Evolutionary conservation across 2,797 vertebrate species (phyloP).

Genomic region (Sorex maritimensis): DNA sequence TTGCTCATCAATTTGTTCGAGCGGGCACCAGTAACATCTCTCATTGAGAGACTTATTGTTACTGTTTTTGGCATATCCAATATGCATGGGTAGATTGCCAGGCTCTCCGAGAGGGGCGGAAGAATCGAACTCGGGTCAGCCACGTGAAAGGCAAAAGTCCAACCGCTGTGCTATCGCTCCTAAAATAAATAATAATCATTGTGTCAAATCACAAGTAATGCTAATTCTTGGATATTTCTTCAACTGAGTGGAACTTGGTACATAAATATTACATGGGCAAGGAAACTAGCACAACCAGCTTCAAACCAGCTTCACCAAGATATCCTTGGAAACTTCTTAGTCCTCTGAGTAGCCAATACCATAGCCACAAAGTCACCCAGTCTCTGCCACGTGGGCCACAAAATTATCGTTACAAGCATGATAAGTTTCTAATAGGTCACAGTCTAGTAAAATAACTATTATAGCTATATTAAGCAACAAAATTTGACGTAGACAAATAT

Average conservation of each 20-base stretch:
- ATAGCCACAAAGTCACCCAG: neutral
- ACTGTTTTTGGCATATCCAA: too few relatives aligned
- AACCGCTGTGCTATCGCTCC: too few relatives aligned
- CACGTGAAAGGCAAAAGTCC: too few relatives aligned
- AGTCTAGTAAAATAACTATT: conserved; percentile 7
- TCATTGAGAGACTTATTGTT: too few relatives aligned
- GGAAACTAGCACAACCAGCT: neutral
- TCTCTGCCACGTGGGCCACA: neutral
- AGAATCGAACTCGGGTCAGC: too few relatives aligned
- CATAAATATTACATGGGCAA: neutral
- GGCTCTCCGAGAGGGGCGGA: too few relatives aligned
- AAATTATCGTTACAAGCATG: neutral
- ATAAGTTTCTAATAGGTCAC: neutral
- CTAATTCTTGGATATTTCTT: neutral
- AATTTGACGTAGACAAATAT: neutral
- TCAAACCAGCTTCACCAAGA: neutral
- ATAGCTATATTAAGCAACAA: neutral
- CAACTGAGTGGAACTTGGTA: neutral
- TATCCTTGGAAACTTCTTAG: neutral
- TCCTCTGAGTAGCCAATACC: neutral
- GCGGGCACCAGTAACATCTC: too few relatives aligned
- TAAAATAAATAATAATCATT: neutral
- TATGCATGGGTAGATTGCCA: too few relatives aligned
- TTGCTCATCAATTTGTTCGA: too few relatives aligned
- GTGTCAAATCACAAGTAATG: neutral